phyloP scores from a whole-genome alignment of 2,888 invertebrate species.

The Xanthia togata region DNA sequence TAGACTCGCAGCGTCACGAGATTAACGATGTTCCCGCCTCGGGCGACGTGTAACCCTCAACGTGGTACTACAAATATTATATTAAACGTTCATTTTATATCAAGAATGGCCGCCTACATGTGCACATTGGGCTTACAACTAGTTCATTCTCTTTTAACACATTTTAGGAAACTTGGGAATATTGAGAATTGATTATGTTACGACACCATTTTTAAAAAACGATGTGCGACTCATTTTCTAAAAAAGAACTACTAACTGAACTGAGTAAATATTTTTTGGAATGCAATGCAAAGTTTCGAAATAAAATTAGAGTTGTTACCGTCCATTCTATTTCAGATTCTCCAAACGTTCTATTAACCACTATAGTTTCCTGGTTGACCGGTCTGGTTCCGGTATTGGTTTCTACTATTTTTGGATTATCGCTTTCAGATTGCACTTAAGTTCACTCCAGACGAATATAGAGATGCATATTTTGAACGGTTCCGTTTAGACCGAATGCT shows the following conservation, averaged over 20 bases:
- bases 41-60: constrained; percentile 67
- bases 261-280: neutral
- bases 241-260: neutral
- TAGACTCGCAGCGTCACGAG: constrained; percentile 73
- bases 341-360: constrained; percentile 16
- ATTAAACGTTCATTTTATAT: constrained; percentile 62
- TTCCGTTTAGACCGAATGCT: constrained; percentile 7
- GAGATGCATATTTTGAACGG: constrained; percentile 6
- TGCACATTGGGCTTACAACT: constrained; percentile 18
- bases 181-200: neutral
- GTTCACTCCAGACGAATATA: constrained; percentile 14
- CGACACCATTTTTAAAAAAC: neutral
- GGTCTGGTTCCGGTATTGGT: constrained; percentile 8
- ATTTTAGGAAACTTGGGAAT: neutral
- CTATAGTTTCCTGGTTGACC: constrained; percentile 8
- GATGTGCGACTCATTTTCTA: neutral
- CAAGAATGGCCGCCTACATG: constrained; percentile 42
- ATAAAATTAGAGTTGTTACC: constrained; percentile 10
- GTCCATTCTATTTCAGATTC: constrained; percentile 18
- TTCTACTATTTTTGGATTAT: constrained; percentile 33
- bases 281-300: neutral
- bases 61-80: constrained; percentile 63
- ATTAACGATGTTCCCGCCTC: constrained; percentile 76
- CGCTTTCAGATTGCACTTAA: constrained; percentile 27
- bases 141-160: neutral